Percentiles rank a stretch among this genome's conserved stretches.
phyloP scores from a whole-genome alignment of 2,888 invertebrate species.

The Stenoptilia bipunctidactyla region DNA sequence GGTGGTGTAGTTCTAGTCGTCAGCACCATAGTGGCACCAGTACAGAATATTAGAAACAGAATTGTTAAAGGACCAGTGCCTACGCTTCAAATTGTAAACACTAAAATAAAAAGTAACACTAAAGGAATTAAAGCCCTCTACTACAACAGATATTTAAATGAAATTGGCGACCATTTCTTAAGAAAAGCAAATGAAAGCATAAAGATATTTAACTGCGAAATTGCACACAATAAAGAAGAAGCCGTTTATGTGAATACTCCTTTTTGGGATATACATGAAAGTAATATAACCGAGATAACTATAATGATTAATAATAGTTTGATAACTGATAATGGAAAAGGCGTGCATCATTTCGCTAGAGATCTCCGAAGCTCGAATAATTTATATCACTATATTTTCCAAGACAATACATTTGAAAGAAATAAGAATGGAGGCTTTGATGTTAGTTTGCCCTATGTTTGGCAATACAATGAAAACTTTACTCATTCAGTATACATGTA shows the following conservation, averaged over 20 bases:
- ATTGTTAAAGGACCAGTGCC: conserved; percentile 86
- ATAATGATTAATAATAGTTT: conserved; percentile 89
- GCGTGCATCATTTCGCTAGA: conserved; percentile 90
- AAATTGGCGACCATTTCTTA: conserved; percentile 86
- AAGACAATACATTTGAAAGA: conserved; percentile 87
- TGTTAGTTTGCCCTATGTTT: conserved; percentile 91
- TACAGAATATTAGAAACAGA: conserved; percentile 79
- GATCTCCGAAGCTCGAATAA: conserved; percentile 97
- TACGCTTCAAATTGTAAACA: conserved; percentile 77
- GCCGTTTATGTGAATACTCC: conserved; percentile 88
- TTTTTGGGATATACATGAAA: conserved; percentile 85
- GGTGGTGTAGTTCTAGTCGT: conserved; percentile 87
- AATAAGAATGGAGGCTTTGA: conserved; percentile 91
- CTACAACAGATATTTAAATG: conserved; percentile 90
- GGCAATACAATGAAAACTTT: conserved; percentile 95
- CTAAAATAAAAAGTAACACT: conserved; percentile 84
- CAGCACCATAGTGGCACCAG: conserved; percentile 79
- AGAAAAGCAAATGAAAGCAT: conserved; percentile 91
- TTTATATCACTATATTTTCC: conserved; percentile 93
- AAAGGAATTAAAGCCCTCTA: conserved; percentile 86
- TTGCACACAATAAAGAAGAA: conserved; percentile 84
- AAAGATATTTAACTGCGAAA: conserved; percentile 82
- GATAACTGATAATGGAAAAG: conserved; percentile 89
- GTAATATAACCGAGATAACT: conserved; percentile 91
- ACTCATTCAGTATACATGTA: conserved; percentile 91